Conservation (phyloP, 2,797 vertebrate species). For the Brachymystax lenok region DNA sequence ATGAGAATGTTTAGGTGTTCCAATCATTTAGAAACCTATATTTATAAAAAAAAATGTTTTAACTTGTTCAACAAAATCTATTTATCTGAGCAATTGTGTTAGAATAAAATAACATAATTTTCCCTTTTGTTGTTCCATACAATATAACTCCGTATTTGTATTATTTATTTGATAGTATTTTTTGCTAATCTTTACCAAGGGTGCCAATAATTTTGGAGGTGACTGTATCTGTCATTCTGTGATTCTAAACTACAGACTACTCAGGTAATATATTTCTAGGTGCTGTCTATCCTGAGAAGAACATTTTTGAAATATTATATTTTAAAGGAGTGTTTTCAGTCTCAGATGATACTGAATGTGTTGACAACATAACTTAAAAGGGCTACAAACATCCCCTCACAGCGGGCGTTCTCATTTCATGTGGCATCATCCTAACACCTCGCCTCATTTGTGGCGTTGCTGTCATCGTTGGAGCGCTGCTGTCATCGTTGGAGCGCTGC, state of each 20-base stretch:
- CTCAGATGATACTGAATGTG: neutral
- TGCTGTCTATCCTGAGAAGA: neutral
- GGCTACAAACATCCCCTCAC: slow-evolving; percentile 37
- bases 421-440: slow-evolving; percentile 53
- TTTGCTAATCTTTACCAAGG: too few relatives aligned
- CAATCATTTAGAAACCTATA: too few relatives aligned
- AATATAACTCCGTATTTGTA: too few relatives aligned
- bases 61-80: too few relatives aligned
- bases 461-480: slow-evolving; percentile 25
- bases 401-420: slow-evolving; percentile 52
- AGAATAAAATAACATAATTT: too few relatives aligned
- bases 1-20: too few relatives aligned
- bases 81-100: too few relatives aligned
- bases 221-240: neutral
- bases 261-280: neutral
- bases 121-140: too few relatives aligned
- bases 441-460: slow-evolving; percentile 35
- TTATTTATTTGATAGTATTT: too few relatives aligned
- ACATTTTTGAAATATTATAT: too few relatives aligned
- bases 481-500: slow-evolving; percentile 25
- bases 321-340: neutral
- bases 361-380: neutral
- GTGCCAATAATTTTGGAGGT: neutral
- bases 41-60: too few relatives aligned
- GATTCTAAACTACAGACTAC: neutral